Base-by-base conservation (phyloP, 1,140 invertebrate species). In the Berghia stephanieae region DNA sequence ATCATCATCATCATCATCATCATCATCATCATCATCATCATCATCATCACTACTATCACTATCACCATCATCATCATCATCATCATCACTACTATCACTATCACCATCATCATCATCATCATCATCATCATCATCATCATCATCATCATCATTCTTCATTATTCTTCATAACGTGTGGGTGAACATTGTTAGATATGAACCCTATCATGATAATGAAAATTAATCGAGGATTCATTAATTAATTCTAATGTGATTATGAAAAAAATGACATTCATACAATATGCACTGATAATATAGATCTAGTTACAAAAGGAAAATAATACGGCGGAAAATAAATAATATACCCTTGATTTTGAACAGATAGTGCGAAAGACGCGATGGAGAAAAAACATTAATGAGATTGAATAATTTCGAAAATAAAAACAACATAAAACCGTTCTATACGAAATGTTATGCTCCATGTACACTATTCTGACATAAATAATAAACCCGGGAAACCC, bases 81-180 rank as follows among this genome's bases (percentile, higher is more conserved):
- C 57, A 63, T 27, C 57, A 63, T 27, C 57, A 63, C 27, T 27
- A 63, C 27, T 27, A 63, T 63, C 57, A 63, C 27, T 27, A 63
- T 63, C 57, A 63, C 27, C 57, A 63, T 63, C 57, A 63, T 63
- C 57, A 63, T 63, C 57, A 63, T 63, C 57, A 63, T 27, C 57
- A 63, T 27, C 57, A 63, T 27, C 57, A 63, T 63, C 57, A 63
- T 63, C 57, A 63, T 63, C 57, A 63, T 63, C 57, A 63, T 63
- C 57, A 63, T 63, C 57, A 63, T 63, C 57, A 63, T 63, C 57
- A 63, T 63, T 63, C 8, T 13, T 18, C 8, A 31, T 27, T 27
- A 8, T 63, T 8, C 57, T 63, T 16, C 10, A 16, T 63, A 8
- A 8, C 10, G 10, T 8, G 13, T 16, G 10, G n/a, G n/a, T n/a